phyloP scores from a whole-genome alignment of 2,888 invertebrate species.

The Nephrocerus scutellatus region DNA sequence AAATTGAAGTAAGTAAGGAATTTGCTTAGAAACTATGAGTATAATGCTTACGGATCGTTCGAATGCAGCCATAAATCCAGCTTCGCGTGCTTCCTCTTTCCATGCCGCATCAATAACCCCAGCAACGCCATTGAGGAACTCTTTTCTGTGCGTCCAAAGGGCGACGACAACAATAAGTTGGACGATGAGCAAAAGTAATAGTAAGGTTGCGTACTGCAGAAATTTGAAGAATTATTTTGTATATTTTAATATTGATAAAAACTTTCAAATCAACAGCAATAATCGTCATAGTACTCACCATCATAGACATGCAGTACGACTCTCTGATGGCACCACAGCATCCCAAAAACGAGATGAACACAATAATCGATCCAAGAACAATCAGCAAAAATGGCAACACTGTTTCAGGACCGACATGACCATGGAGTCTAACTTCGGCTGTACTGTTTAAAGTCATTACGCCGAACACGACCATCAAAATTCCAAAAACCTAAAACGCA shows the following conservation, averaged over 20 bases:
- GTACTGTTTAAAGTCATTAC: slow-evolving; percentile 58
- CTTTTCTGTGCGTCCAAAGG: slow-evolving; percentile 58
- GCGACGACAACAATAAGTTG: slow-evolving; percentile 65
- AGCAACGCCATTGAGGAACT: slow-evolving; percentile 50
- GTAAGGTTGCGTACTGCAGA: slow-evolving; percentile 64
- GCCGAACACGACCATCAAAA: slow-evolving; percentile 61
- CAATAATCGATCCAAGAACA: slow-evolving; percentile 62
- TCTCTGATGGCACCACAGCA: slow-evolving; percentile 86
- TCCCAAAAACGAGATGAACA: slow-evolving; percentile 80
- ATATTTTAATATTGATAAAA: slow-evolving; percentile 3
- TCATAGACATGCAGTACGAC: slow-evolving; percentile 80
- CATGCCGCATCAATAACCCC: slow-evolving; percentile 50
- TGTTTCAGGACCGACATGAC: slow-evolving; percentile 48
- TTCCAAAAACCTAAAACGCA: slow-evolving; percentile 58
- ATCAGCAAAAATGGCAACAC: slow-evolving; percentile 61
- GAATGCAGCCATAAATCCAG: slow-evolving; percentile 35
- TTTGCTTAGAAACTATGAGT: background rate
- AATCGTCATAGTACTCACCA: slow-evolving; percentile 51
- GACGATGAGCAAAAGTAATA: slow-evolving; percentile 63
- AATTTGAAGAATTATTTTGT: slow-evolving; percentile 12
- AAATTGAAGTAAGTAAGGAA: background rate
- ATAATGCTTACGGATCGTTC: slow-evolving; percentile 33
- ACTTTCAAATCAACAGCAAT: background rate
- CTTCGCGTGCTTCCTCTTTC: slow-evolving; percentile 32
- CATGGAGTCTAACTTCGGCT: slow-evolving; percentile 42